Evolutionary conservation across 2,888 invertebrate genomes (phyloP), one percentile per base, ranked within the genome.

Genomic region (Troides helena): DNA sequence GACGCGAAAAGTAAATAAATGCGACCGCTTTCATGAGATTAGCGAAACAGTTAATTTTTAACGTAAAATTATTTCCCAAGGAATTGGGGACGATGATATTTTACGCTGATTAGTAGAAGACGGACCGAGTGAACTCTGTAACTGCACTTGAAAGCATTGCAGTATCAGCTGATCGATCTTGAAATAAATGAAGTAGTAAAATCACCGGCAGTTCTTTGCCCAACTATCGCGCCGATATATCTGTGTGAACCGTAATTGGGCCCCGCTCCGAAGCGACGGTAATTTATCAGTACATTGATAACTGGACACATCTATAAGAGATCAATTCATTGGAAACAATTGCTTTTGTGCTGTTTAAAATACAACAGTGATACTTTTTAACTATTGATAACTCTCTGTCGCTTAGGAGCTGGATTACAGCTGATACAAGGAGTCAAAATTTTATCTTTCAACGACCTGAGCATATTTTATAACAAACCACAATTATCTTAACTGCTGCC

Each of bases 231-330:
- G 68, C 36, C 76, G 67, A 74, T 74, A 76, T 77, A 83, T 83
- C 81, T 79, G 72, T 59, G 61, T 67, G 71, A 62, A 67, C 77
- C 78, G 76, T 83, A 83, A 85, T 84, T 83, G 82, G 81, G 78
- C 71, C 74, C 69, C 65, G 71, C 66, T 74, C 72, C 75, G 71
- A 74, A 70, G 74, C 74, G 70, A 72, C 72, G 77, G 80, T 76
- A 79, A 82, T 82, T 80, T 85, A 85, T 83, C 84, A 84, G 81
- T 77, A 85, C 76, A 74, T 72, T 75, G 72, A 76, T 78, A 82
- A 83, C 82, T 83, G 80, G 76, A 77, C 79, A 79, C 79, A 80
- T 76, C 78, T 77, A 77, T 50, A 46, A 65, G 53, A 65, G 25
- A 65, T 65, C 65, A 21, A 62, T 58, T 50, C 58, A 58, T 66